Evolutionary conservation across 2,888 invertebrate species (phyloP).

Genomic region (Ophraella communa): DNA sequence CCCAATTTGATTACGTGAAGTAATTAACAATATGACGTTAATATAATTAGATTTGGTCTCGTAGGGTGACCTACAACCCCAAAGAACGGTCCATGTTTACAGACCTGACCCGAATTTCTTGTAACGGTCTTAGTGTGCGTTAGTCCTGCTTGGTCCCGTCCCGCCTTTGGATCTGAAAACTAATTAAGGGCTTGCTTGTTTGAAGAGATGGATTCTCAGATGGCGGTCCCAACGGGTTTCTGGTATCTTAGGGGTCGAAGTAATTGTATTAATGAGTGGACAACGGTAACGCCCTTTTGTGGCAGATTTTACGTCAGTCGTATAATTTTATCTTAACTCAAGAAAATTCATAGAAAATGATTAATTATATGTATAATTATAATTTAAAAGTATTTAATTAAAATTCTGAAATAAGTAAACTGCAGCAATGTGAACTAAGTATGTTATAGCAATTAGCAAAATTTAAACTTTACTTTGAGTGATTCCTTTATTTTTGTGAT

Average conservation of each 20-base stretch:
- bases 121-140: constrained; percentile 29
- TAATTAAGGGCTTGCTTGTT: constrained; percentile 43
- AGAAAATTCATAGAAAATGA: not conserved
- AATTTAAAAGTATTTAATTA: no score
- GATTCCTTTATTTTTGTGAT: no score
- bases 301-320: not conserved
- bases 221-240: constrained; percentile 12
- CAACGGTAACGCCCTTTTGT: constrained; percentile 11
- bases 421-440: no score
- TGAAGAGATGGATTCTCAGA: constrained; percentile 24
- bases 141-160: constrained; percentile 15
- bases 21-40: constrained; percentile 43
- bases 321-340: not conserved
- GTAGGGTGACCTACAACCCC: constrained; percentile 31
- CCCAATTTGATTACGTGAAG: constrained; percentile 35
- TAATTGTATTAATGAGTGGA: constrained; percentile 21
- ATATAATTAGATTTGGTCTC: constrained; percentile 42
- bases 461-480: no score
- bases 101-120: constrained; percentile 40
- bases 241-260: not conserved
- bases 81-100: constrained; percentile 34
- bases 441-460: no score
- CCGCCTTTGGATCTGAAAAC: constrained; percentile 32
- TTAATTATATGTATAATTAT: no score
- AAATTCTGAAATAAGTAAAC: no score